A percentile compares a stretch with the other conserved stretches of the same genome.
phyloP scores from a whole-genome alignment of 1,140 invertebrate species.

The Apocrypta bakeri region DNA sequence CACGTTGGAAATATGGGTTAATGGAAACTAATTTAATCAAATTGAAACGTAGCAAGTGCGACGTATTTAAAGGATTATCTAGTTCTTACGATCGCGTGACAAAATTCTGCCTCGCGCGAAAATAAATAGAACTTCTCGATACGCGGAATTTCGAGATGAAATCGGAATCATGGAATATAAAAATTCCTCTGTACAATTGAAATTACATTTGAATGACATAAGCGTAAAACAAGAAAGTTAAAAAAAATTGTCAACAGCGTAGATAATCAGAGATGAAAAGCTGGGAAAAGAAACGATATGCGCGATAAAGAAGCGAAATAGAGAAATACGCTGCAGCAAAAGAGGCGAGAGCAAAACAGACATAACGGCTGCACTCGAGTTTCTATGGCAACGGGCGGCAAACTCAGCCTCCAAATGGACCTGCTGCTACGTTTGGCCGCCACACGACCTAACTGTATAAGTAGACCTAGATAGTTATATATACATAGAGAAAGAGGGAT shows the following conservation, averaged over 20 bases:
- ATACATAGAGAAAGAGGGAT: background rate
- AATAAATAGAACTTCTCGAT: background rate
- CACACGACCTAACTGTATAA: background rate
- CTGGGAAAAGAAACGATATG: conserved; percentile 27
- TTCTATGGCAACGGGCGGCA: conserved; percentile 35
- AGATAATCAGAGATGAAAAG: background rate
- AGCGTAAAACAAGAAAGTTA: background rate
- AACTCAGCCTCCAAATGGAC: conserved; percentile 39
- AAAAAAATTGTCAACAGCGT: background rate
- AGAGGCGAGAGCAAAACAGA: background rate
- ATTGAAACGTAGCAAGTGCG: background rate
- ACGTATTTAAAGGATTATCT: background rate
- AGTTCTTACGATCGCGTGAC: background rate
- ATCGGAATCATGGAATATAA: background rate
- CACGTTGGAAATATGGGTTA: conserved; percentile 16
- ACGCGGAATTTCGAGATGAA: background rate
- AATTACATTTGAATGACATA: background rate
- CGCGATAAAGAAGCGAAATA: conserved; percentile 38
- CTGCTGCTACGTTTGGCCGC: background rate
- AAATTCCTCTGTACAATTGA: background rate
- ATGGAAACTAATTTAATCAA: conserved; percentile 31
- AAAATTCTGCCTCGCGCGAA: background rate
- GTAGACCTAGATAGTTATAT: background rate
- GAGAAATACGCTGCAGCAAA: conserved; percentile 20
- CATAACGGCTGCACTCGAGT: background rate